A percentile compares a stretch with the other conserved stretches of the same genome.
Evolutionary conservation across 2,888 invertebrate genomes (phyloP).

Genomic region (Eupelmus urozonus): DNA sequence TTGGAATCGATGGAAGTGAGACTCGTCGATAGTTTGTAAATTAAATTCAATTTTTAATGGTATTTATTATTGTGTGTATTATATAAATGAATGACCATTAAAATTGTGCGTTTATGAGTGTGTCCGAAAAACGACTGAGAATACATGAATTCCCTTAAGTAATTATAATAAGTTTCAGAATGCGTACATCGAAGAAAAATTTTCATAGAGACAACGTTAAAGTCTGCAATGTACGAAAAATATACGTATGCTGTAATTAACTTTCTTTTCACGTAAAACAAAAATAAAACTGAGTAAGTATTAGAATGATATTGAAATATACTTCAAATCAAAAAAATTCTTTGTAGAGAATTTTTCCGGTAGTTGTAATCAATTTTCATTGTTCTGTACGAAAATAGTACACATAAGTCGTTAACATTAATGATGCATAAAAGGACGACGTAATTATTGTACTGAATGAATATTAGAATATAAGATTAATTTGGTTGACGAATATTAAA

Average conservation of each 20-base stretch:
- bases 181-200: slow-evolving; percentile 53
- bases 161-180: slow-evolving; percentile 55
- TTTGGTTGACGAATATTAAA: too few species aligned
- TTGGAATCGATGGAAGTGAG: slow-evolving; percentile 30
- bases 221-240: slow-evolving; percentile 41
- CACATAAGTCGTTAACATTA: not conserved
- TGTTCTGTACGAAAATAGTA: not conserved
- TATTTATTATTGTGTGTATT: slow-evolving; percentile 50
- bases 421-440: too few species aligned
- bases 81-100: slow-evolving; percentile 25
- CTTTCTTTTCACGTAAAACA: slow-evolving; percentile 43
- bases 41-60: slow-evolving; percentile 45
- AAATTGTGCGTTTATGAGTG: slow-evolving; percentile 12
- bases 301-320: slow-evolving; percentile 26
- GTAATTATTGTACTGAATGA: too few species aligned
- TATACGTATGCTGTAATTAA: slow-evolving; percentile 25
- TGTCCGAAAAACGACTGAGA: slow-evolving; percentile 48
- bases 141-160: slow-evolving; percentile 53
- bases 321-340: not conserved
- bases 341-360: too few species aligned
- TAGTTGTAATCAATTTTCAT: slow-evolving; percentile 1
- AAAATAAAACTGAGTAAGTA: slow-evolving; percentile 9
- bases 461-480: too few species aligned
- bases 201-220: slow-evolving; percentile 36
- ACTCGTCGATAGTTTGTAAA: slow-evolving; percentile 30